Evolutionary conservation across 2,888 invertebrate species (phyloP).

Genomic region (Galeopsomyia nigrocyanea): DNA sequence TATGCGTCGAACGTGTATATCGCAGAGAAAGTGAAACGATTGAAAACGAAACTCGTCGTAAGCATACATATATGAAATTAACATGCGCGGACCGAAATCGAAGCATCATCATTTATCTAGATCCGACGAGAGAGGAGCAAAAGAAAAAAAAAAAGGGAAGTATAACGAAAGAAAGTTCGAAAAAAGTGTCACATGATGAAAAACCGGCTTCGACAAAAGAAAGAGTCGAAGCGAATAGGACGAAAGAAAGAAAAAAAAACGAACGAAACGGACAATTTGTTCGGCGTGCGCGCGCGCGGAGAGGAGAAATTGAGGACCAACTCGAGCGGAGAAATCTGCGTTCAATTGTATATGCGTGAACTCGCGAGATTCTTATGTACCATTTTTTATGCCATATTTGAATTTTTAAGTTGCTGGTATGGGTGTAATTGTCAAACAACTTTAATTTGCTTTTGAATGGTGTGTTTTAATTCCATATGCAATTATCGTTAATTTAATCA

Average conservation of each 20-base stretch:
- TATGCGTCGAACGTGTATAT: no score
- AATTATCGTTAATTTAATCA: no score
- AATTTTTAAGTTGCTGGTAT: background rate
- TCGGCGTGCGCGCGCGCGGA: background rate
- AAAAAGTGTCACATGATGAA: no score
- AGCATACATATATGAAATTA: slow-evolving; percentile 29
- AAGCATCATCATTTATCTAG: slow-evolving; percentile 9
- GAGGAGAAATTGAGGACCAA: slow-evolving; percentile 24
- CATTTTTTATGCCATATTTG: background rate
- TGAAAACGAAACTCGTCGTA: slow-evolving; percentile 23
- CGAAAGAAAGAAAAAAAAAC: background rate
- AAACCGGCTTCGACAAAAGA: no score
- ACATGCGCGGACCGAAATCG: slow-evolving; percentile 18
- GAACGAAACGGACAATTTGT: slow-evolving; percentile 7
- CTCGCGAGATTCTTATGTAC: background rate
- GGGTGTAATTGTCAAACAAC: no score
- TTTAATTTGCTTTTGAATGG: no score
- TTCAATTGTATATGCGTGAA: background rate
- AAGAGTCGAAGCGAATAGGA: background rate
- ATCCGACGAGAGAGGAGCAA: background rate
- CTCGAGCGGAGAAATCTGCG: background rate
- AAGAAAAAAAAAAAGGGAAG: background rate
- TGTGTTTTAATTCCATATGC: no score
- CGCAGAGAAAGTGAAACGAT: slow-evolving; percentile 31
- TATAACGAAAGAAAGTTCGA: no score